Percentiles rank a stretch among this genome's conserved stretches.
phyloP scores from a whole-genome alignment of 1,140 invertebrate species.

The Bombus impatiens region DNA sequence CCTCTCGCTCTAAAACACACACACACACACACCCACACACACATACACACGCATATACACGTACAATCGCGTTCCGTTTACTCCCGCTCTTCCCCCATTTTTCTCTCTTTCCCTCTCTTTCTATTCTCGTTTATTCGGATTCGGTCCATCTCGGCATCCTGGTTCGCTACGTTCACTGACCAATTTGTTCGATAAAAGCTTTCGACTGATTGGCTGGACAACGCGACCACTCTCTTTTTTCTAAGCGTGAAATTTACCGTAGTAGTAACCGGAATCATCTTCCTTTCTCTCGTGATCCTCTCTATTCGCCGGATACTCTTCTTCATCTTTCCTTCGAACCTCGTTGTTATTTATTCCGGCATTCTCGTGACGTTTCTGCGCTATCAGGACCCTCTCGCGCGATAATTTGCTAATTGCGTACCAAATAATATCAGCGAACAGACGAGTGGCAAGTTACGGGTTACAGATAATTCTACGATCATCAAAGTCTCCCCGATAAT shows the following conservation, averaged over 20 bases:
- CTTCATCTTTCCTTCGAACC: background rate
- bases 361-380: no score
- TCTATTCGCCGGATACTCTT: slow-evolving; percentile 17
- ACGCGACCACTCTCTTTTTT: slow-evolving; percentile 78
- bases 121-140: slow-evolving; percentile 45
- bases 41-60: background rate
- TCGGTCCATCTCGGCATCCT: slow-evolving; percentile 56
- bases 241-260: slow-evolving; percentile 75
- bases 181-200: slow-evolving; percentile 82
- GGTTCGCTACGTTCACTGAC: slow-evolving; percentile 75
- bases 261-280: slow-evolving; percentile 57
- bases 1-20: background rate
- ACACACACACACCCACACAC: background rate
- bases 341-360: background rate
- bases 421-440: no score
- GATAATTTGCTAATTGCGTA: no score
- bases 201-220: slow-evolving; percentile 81
- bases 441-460: no score
- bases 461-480: no score
- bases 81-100: slow-evolving; percentile 5
- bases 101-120: slow-evolving; percentile 47
- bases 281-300: slow-evolving; percentile 10
- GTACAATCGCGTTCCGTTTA: slow-evolving; percentile 23
- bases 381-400: no score
- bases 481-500: no score